Evolutionary conservation across 2,113 vertebrate genomes (phyloP).

Genomic region (Actinemys pallida): DNA sequence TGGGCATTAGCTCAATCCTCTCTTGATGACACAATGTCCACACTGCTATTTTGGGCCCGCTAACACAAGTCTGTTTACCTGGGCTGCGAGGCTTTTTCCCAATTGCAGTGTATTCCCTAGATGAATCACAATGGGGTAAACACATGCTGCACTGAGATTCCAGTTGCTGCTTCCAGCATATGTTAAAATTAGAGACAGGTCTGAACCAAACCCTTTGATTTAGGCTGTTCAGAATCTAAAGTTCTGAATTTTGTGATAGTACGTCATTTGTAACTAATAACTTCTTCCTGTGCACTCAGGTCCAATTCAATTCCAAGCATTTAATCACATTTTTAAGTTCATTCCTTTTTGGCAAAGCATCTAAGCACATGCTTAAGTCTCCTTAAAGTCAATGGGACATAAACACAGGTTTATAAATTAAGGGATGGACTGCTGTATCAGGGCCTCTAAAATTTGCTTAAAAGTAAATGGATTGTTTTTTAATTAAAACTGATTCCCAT

Average conservation of each 20-base stretch:
- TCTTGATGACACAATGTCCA: background rate
- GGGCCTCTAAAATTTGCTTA: rapidly evolving
- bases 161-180: background rate
- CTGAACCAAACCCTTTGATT: background rate
- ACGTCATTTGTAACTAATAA: background rate
- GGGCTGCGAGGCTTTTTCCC: background rate
- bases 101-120: background rate
- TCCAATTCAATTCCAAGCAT: background rate
- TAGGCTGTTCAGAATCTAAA: background rate
- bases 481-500: background rate
- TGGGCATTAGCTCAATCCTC: background rate
- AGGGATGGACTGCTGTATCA: background rate
- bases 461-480: background rate
- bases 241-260: background rate
- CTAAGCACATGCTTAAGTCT: background rate
- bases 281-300: background rate
- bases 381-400: background rate
- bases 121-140: background rate
- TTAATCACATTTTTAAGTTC: background rate
- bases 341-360: background rate
- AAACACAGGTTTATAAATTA: background rate
- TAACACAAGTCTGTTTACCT: background rate
- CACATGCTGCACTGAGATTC: background rate
- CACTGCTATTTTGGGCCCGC: background rate
- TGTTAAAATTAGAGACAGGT: background rate